Evolutionary conservation across 2,797 vertebrate species (phyloP).

Genomic region (Xenopus petersii): DNA sequence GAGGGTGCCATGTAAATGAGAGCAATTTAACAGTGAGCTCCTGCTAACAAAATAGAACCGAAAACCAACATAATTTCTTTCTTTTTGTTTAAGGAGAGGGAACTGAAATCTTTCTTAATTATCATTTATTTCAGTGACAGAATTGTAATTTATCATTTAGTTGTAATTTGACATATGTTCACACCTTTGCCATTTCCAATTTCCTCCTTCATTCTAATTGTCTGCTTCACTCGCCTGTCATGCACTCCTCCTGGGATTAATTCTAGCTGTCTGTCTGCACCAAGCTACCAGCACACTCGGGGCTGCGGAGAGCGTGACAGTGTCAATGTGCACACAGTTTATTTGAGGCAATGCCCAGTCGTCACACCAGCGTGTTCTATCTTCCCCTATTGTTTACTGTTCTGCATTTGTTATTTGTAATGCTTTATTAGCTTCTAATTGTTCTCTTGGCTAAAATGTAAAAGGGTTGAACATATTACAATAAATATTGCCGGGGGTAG

Average conservation of each 20-base stretch:
- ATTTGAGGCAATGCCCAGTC: slow-evolving; percentile 73
- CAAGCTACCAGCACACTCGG: slow-evolving; percentile 84
- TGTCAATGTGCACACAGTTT: slow-evolving; percentile 83
- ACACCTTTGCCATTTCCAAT: slow-evolving; percentile 94
- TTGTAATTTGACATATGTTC: slow-evolving; percentile 99
- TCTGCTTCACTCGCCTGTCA: slow-evolving; percentile 95
- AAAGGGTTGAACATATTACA: slow-evolving; percentile 55
- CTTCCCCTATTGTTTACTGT: slow-evolving; percentile 59
- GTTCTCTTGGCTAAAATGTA: slow-evolving; percentile 63
- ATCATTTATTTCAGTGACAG: slow-evolving; percentile 88
- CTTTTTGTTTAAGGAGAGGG: slow-evolving; percentile 56
- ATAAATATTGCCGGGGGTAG: slow-evolving; percentile 62
- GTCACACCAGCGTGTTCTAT: slow-evolving; percentile 63
- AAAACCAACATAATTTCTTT: slow-evolving; percentile 32
- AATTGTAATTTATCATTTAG: slow-evolving; percentile 99
- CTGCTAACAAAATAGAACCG: slow-evolving; percentile 6
- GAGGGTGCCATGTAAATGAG: slow-evolving; percentile 47
- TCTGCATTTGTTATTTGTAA: slow-evolving; percentile 55
- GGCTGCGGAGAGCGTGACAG: slow-evolving; percentile 85
- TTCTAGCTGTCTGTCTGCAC: slow-evolving; percentile 97
- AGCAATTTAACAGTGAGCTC: slow-evolving; percentile 58
- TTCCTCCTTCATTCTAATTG: slow-evolving; percentile 97
- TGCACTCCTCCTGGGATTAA: slow-evolving; percentile 94
- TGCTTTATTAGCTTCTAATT: slow-evolving; percentile 69
- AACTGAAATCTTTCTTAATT: slow-evolving; percentile 81